These are phyloP conservation scores for Babyrousa celebensis DNA, from an alignment of 2,797 vertebrate species.

Conservation along the genomic window DNA sequence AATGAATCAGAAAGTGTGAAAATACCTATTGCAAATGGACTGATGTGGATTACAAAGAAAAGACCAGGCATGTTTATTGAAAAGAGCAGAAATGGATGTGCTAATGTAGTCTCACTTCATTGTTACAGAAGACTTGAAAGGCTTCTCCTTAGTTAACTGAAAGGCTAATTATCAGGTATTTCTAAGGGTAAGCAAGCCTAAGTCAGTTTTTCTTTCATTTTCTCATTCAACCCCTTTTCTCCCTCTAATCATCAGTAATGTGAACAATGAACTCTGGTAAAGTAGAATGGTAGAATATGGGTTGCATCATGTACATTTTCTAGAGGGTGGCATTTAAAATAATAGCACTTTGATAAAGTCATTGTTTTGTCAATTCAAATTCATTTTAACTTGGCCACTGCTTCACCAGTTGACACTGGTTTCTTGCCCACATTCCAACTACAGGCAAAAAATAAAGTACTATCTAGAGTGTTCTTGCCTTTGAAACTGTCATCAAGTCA, in stretches of 20 bases:
- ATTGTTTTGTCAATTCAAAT: slow-evolving; percentile 55
- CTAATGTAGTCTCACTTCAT: neutral
- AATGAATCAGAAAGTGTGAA: slow-evolving; percentile 57
- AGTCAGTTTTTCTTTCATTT: slow-evolving; percentile 66
- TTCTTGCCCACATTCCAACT: slow-evolving; percentile 71
- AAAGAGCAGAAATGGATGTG: neutral
- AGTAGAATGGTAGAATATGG: neutral
- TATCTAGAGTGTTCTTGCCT: slow-evolving; percentile 49
- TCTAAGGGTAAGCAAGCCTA: slow-evolving; percentile 22
- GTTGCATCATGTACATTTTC: slow-evolving; percentile 38
- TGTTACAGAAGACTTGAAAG: slow-evolving; percentile 51
- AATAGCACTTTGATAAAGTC: slow-evolving; percentile 30
- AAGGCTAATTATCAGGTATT: slow-evolving; percentile 62
- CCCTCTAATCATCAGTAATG: neutral
- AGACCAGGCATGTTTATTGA: neutral
- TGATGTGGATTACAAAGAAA: slow-evolving; percentile 42
- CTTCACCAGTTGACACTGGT: slow-evolving; percentile 46
- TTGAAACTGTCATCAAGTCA: slow-evolving; percentile 72
- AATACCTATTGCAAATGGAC: neutral
- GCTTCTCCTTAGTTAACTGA: slow-evolving; percentile 55
- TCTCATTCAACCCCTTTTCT: neutral
- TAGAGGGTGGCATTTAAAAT: neutral
- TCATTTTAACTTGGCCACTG: slow-evolving; percentile 68
- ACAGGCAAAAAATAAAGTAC: slow-evolving; percentile 45
- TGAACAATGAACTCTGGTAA: slow-evolving; percentile 45